Percentiles rank a stretch among this genome's conserved stretches.
These are phyloP conservation scores for Tupiocoris notatus DNA, from an alignment of 2,888 invertebrate species.

Conservation along the genomic window DNA sequence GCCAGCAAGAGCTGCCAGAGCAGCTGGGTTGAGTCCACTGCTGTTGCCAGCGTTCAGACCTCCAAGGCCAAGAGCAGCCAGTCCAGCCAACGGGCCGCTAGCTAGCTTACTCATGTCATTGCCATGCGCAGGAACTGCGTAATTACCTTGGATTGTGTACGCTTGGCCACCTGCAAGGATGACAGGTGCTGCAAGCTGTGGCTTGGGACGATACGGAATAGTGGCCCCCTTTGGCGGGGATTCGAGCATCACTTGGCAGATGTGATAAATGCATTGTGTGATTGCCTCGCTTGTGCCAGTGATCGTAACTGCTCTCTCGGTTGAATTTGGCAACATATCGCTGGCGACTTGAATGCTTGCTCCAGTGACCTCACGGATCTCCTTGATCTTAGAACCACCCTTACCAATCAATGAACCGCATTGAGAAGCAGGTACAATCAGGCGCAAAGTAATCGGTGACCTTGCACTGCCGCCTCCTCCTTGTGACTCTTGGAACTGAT, in stretches of 20 bases:
- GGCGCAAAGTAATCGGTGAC: constrained; percentile 92
- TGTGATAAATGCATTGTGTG: constrained; percentile 98
- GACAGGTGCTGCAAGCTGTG: constrained; percentile 89
- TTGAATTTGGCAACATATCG: constrained; percentile 99
- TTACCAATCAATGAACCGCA: constrained; percentile 99
- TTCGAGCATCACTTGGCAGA: constrained; percentile 99
- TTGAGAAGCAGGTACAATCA: constrained; percentile 98
- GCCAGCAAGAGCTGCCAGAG: constrained; percentile 84
- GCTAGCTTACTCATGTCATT: constrained; percentile 70
- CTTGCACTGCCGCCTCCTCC: constrained; percentile 58
- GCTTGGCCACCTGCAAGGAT: constrained; percentile 95
- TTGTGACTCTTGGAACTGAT: constrained; percentile 51
- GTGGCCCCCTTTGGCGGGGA: constrained; percentile 99
- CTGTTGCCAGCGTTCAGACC: constrained; percentile 73
- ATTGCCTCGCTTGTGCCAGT: constrained; percentile 97
- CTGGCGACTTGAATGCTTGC: constrained; percentile 94
- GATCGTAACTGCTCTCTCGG: constrained; percentile 96
- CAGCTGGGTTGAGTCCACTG: constrained; percentile 85
- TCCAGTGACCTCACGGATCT: constrained; percentile 95
- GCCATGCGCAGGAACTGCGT: constrained; percentile 82
- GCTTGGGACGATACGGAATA: constrained; percentile 98
- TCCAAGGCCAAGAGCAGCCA: constrained; percentile 82
- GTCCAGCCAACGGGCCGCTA: constrained; percentile 75
- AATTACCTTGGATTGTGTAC: constrained; percentile 93
- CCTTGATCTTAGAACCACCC: constrained; percentile 99